These are phyloP conservation scores for Parnassius apollo DNA, from an alignment of 2,888 invertebrate genomes.

Conservation along the genomic window DNA sequence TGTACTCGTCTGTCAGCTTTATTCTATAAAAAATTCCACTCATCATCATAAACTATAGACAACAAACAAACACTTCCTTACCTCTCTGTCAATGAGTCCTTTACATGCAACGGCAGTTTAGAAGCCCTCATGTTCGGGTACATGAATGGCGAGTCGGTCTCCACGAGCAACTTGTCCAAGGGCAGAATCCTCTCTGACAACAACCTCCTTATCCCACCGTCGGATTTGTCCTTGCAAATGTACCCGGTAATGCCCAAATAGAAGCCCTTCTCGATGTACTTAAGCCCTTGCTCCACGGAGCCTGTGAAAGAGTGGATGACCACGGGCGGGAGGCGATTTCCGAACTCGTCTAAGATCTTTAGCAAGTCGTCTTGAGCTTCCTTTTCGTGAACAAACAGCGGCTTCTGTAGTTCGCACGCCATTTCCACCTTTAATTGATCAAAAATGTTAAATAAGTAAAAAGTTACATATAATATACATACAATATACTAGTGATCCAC, in stretches of 20 bases:
- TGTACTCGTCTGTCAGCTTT: too few species aligned
- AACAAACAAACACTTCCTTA: conserved; percentile 44
- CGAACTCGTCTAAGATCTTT: conserved; percentile 82
- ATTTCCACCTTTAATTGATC: conserved; percentile 84
- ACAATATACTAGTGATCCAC: too few species aligned
- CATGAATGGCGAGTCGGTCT: conserved; percentile 98
- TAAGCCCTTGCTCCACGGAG: conserved; percentile 88
- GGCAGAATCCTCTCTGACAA: conserved; percentile 91
- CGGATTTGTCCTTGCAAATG: conserved; percentile 95
- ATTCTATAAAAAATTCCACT: too few species aligned
- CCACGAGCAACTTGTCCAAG: conserved; percentile 91
- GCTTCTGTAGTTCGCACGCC: conserved; percentile 92
- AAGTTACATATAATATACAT: too few species aligned
- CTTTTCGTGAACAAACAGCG: conserved; percentile 94
- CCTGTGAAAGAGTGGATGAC: conserved; percentile 96
- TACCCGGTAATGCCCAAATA: conserved; percentile 90
- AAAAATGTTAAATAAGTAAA: neutral
- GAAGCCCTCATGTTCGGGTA: conserved; percentile 96
- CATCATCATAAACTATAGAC: too few species aligned
- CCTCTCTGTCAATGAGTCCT: conserved; percentile 92
- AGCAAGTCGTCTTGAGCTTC: conserved; percentile 94
- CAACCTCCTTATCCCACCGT: conserved; percentile 92
- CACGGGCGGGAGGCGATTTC: conserved; percentile 85
- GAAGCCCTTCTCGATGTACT: conserved; percentile 91
- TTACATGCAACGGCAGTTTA: conserved; percentile 92